Percentiles rank a stretch among this genome's conserved stretches.
These are phyloP conservation scores for Anastatus disparis DNA, from an alignment of 1,140 invertebrate genomes.

Conservation along the genomic window DNA sequence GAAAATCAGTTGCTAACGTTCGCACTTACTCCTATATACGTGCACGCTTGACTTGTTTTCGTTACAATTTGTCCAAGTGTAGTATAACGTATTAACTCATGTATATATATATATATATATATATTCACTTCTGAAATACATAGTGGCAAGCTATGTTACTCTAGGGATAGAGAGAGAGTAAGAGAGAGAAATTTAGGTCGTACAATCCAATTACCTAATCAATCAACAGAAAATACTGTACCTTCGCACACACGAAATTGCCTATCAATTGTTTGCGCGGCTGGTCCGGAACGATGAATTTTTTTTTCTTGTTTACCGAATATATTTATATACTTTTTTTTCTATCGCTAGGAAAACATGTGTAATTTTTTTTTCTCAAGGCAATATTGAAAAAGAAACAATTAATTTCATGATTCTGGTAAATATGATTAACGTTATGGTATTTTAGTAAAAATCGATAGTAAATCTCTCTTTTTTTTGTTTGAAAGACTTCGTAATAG, in stretches of 20 bases:
- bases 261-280: neutral
- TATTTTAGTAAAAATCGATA: too few species aligned
- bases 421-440: too few species aligned
- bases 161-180: too few species aligned
- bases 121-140: neutral
- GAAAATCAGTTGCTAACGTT: neutral
- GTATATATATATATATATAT: constrained; percentile 21
- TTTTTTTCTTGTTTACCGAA: neutral
- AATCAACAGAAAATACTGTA: constrained; percentile 15
- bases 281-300: neutral
- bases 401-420: too few species aligned
- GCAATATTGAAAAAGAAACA: too few species aligned
- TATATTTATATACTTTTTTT: too few species aligned
- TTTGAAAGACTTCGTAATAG: too few species aligned
- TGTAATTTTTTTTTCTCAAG: too few species aligned
- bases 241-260: neutral
- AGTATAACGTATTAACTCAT: neutral
- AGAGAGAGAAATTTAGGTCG: neutral
- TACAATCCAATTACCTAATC: constrained; percentile 29
- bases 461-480: too few species aligned
- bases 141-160: too few species aligned
- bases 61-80: constrained; percentile 29
- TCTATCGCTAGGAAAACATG: too few species aligned
- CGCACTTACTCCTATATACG: too few species aligned
- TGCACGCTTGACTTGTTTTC: constrained; percentile 16